These are phyloP conservation scores for Vombatus ursinus DNA, from an alignment of 2,113 vertebrate species.

Conservation along the genomic window DNA sequence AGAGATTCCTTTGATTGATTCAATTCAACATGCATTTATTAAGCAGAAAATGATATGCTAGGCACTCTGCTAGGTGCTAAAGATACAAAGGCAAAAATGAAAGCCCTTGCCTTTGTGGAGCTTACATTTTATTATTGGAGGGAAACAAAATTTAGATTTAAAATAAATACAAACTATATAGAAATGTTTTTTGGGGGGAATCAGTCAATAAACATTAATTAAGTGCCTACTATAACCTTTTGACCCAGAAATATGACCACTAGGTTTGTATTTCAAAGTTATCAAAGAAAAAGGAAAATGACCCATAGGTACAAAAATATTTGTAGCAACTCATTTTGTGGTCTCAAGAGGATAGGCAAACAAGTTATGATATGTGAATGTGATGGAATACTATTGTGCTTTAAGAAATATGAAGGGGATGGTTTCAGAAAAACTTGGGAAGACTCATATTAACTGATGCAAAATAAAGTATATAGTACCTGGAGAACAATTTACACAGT, in stretches of 20 bases:
- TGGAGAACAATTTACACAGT: background rate
- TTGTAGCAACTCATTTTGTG: background rate
- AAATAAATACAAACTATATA: background rate
- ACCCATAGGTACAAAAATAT: background rate
- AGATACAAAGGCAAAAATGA: background rate
- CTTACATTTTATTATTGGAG: background rate
- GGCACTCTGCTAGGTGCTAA: background rate
- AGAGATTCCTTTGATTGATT: background rate
- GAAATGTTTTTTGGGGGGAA: background rate
- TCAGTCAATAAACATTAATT: background rate
- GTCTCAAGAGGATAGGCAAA: background rate
- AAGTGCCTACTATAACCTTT: background rate
- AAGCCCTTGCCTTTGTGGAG: background rate
- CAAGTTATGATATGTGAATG: background rate
- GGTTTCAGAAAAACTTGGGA: background rate
- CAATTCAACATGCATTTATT: background rate
- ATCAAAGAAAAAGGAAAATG: background rate
- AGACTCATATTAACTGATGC: background rate
- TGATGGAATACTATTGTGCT: background rate
- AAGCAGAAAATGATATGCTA: background rate
- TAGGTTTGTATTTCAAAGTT: background rate
- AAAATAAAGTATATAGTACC: background rate
- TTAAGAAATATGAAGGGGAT: background rate
- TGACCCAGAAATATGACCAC: background rate
- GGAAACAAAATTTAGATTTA: background rate